Base-by-base conservation (phyloP, 2,113 vertebrate species). In the Chaetops frenatus region DNA sequence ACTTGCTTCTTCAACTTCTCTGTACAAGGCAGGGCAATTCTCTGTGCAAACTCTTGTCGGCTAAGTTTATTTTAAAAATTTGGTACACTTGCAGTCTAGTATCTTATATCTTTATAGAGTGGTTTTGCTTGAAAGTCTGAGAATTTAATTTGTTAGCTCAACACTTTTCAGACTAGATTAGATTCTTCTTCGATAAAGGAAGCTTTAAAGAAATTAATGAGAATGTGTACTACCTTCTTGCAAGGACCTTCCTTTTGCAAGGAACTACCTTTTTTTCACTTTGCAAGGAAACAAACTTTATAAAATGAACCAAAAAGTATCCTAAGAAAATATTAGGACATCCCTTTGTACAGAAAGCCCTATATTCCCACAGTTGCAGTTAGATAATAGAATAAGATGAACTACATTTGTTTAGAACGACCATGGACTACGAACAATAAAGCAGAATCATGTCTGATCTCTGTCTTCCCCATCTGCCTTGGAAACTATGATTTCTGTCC, bases 41-140 rank as follows among this genome's bases (percentile, higher is more conserved):
- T n/a, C 28, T 9, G 4, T 19, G 11, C 10, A 61, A 70, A 21
- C 6, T 29, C 31, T 61, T 16, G 11, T 66, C 0, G 0, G 18
- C 13, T 66, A 56, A 71, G 13, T 57, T 83, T 71, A 33, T 67
- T 48, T 18, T 36, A 6, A 62, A 87, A 10, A 23, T 7, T n/a
- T 33, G 24, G 8, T 35, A 27, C 10, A 17, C 12, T 47, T 83
- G 80, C 33, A 28, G 19, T 61, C 35, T 45, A 21, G 11, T 31
- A 31, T 51, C 48, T 81, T 58, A 7, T 12, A 72, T n/a, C 20
- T 78, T 88, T 85, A 64, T 73, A 36, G 64, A 45, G 38, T 38
- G 38, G 2, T 36, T 92, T 90, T 69, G 4, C 44, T 64, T 69
- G 33, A 64, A 81, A 81, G 4, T 67, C 61, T 50, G 45, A 72